These are phyloP conservation scores for Corvus hawaiiensis DNA, from an alignment of 2,113 vertebrate genomes.

Conservation along the genomic window DNA sequence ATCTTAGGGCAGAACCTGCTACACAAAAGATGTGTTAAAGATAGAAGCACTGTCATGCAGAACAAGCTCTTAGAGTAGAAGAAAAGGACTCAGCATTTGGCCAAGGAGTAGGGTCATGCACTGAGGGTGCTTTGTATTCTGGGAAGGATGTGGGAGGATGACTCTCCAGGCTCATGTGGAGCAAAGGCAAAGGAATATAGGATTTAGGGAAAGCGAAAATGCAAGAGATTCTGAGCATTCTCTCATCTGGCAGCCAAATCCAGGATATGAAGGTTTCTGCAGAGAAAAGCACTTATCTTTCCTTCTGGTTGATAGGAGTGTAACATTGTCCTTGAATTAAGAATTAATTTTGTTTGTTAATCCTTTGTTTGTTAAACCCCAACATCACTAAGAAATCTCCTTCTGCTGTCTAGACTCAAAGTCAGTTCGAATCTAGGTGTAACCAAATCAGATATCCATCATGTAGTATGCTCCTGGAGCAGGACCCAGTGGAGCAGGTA, in stretches of 20 bases:
- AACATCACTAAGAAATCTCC: neutral
- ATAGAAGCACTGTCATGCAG: slow-evolving; percentile 63
- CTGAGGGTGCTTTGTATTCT: slow-evolving; percentile 44
- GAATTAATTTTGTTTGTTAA: neutral
- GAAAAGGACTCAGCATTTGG: slow-evolving; percentile 55
- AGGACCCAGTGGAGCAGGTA: neutral
- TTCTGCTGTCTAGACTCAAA: neutral
- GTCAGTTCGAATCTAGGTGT: neutral
- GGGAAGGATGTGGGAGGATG: neutral
- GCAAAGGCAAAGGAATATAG: neutral
- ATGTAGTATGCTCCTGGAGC: neutral
- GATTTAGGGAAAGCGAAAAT: neutral
- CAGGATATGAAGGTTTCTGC: neutral
- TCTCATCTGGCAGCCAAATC: neutral
- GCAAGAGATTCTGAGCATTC: neutral
- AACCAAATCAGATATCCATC: neutral
- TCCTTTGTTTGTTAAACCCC: neutral
- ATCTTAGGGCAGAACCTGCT: slow-evolving; percentile 1
- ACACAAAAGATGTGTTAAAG: slow-evolving; percentile 51
- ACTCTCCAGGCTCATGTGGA: neutral
- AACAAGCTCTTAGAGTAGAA: slow-evolving; percentile 44
- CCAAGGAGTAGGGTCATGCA: slow-evolving; percentile 42
- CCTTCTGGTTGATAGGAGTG: neutral
- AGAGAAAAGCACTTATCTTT: neutral
- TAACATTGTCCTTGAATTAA: neutral